These are phyloP conservation scores for Plecotus auritus DNA, from an alignment of 2,113 vertebrate genomes.

Conservation along the genomic window DNA sequence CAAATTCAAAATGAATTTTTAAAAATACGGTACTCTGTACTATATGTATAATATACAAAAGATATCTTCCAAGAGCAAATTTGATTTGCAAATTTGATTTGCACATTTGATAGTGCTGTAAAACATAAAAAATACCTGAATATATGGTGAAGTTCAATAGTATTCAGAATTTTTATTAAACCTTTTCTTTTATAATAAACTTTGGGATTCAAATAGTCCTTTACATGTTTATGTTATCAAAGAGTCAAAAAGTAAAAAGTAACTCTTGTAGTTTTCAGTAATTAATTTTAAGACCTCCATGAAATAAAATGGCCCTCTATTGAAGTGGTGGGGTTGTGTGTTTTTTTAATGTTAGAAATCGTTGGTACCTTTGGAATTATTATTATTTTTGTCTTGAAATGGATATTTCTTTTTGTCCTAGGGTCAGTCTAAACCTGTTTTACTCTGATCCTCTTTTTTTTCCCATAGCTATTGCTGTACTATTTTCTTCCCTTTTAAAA, in stretches of 20 bases:
- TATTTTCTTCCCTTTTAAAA: not conserved
- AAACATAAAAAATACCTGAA: not conserved
- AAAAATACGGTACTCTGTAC: not conserved
- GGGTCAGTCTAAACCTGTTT: not conserved
- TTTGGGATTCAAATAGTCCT: not conserved
- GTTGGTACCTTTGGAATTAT: not conserved
- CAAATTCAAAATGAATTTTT: slow-evolving; percentile 12
- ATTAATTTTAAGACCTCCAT: not conserved
- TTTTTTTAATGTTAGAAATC: not conserved
- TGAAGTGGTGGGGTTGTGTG: not conserved
- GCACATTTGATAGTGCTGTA: not conserved
- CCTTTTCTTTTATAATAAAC: not conserved
- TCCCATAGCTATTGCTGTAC: not conserved
- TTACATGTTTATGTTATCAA: not conserved
- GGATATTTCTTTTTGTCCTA: not conserved
- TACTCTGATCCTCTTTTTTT: not conserved
- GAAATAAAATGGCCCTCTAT: not conserved
- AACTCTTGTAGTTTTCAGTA: not conserved
- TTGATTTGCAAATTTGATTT: not conserved
- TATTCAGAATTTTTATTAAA: not conserved
- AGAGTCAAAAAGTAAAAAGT: not conserved
- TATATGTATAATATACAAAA: not conserved
- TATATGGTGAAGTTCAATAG: not conserved
- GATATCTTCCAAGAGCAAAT: not conserved
- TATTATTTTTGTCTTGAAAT: slow-evolving; percentile 7